Evolutionary conservation across 2,113 vertebrate species (phyloP).

Genomic region (Diphyllodes magnificus): DNA sequence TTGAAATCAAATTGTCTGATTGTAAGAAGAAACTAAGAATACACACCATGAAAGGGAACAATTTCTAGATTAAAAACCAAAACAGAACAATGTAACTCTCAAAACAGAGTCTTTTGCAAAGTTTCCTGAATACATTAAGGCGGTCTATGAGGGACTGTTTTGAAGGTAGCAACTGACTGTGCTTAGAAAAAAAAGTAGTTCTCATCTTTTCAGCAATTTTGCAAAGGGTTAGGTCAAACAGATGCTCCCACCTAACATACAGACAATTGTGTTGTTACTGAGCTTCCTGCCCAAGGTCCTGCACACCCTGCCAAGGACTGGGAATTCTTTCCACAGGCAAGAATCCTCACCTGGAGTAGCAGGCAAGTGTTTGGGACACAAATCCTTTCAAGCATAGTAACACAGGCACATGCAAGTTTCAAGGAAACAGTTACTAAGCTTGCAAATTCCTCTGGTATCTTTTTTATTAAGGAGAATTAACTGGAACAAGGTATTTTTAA

Average conservation of each 20-base stretch:
- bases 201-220: background rate
- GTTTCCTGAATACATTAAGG: background rate
- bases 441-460: background rate
- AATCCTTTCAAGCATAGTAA: background rate
- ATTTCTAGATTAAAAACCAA: background rate
- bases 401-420: background rate
- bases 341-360: background rate
- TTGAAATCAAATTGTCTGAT: background rate
- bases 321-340: background rate
- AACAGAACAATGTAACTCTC: background rate
- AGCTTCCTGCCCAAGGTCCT: background rate
- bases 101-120: background rate
- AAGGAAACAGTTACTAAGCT: background rate
- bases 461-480: background rate
- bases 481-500: background rate
- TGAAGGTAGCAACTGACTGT: background rate
- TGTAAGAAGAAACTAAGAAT: background rate
- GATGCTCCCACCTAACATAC: background rate
- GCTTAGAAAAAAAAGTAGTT: background rate
- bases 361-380: background rate
- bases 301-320: accelerated
- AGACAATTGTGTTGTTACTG: background rate
- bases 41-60: background rate
- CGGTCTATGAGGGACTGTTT: background rate
- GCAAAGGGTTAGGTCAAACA: background rate